These are phyloP conservation scores for Protonemura montana DNA, from an alignment of 2,888 invertebrate genomes.

Conservation along the genomic window DNA sequence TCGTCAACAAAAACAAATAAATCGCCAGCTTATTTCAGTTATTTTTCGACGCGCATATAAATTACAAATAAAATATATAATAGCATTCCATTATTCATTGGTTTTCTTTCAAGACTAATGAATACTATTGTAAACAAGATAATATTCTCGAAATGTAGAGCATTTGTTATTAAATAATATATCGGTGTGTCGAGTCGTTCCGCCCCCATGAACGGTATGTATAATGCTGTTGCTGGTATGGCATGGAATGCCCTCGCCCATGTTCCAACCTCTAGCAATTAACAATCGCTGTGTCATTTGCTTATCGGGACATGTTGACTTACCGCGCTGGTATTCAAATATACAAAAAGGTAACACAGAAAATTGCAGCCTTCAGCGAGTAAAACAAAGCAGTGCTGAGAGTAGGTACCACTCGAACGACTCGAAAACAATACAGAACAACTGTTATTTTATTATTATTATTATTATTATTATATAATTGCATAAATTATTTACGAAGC, in stretches of 20 bases:
- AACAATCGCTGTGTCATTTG: background rate
- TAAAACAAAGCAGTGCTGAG: background rate
- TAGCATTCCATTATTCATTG: background rate
- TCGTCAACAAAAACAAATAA: background rate
- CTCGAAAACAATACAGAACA: background rate
- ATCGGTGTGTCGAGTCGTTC: background rate
- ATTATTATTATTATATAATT: background rate
- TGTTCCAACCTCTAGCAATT: background rate
- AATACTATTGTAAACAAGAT: slow-evolving; percentile 13
- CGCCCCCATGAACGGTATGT: background rate
- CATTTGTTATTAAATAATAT: background rate
- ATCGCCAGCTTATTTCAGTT: background rate
- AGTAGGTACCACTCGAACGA: background rate
- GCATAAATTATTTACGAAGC: background rate
- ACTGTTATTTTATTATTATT: slow-evolving; percentile 1
- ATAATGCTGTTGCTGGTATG: background rate
- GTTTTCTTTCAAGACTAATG: background rate
- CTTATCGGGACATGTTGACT: background rate
- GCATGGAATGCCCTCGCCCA: background rate
- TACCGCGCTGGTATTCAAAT: background rate
- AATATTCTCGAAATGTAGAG: background rate
- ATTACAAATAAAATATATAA: background rate
- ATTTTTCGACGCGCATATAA: background rate
- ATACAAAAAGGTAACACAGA: background rate
- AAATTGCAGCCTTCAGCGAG: background rate